Conservation (phyloP, 1,140 invertebrate species). For the Radopholus similis region DNA sequence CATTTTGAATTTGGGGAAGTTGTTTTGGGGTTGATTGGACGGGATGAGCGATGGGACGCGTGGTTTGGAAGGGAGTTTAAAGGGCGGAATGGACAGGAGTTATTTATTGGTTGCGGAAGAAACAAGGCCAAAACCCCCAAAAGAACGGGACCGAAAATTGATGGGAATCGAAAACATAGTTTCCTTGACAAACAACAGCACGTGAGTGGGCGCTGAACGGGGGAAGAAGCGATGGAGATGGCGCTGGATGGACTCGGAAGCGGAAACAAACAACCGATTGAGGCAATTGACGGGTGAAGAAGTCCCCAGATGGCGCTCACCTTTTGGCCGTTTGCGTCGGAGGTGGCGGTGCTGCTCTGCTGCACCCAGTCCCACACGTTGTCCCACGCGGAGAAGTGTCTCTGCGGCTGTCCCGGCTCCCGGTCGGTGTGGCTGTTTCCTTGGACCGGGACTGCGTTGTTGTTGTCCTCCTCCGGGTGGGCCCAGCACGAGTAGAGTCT, state of each 20-base stretch:
- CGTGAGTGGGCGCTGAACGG: no score
- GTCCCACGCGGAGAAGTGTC: background rate
- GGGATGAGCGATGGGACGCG: no score
- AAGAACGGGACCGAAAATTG: no score
- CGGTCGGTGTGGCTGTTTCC: background rate
- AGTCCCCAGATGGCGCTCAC: background rate
- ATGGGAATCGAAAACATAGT: no score
- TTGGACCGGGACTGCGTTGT: background rate
- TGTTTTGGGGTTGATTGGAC: no score
- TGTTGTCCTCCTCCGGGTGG: background rate
- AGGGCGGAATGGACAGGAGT: no score
- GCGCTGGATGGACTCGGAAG: no score
- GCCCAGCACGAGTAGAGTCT: slow-evolving; percentile 15
- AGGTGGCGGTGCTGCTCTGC: background rate
- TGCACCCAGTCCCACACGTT: slow-evolving; percentile 20
- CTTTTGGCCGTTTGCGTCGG: background rate
- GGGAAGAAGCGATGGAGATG: no score
- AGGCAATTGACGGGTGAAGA: background rate
- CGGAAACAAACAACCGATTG: background rate
- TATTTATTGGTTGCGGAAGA: no score
- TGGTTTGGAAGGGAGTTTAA: no score
- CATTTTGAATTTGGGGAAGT: no score
- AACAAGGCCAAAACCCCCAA: no score
- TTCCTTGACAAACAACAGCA: background rate
- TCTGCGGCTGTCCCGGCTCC: background rate